Evolutionary conservation across 2,888 invertebrate genomes (phyloP).

Genomic region (Nudaria mundana): DNA sequence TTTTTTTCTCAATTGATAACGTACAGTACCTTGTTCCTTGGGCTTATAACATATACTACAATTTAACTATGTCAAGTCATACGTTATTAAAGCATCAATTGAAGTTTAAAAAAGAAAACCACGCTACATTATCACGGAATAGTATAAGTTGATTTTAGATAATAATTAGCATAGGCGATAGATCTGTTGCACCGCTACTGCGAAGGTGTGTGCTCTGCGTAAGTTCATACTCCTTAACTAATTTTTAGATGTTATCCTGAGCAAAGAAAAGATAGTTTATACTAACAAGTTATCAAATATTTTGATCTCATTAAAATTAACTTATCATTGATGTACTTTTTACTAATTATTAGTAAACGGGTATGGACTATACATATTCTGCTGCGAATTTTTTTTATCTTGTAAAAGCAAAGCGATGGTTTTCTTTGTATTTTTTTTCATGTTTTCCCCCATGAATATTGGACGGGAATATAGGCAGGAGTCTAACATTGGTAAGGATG

Average conservation of each 20-base stretch:
- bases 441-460: conserved; percentile 22
- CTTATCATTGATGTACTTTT: background rate
- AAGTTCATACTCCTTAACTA: conserved; percentile 48
- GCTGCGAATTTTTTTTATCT: conserved; percentile 43
- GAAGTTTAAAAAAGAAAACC: too few relatives aligned
- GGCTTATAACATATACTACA: too few relatives aligned
- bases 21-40: too few relatives aligned
- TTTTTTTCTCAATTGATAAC: conserved; percentile 44
- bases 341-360: conserved; percentile 9
- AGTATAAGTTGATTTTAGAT: conserved; percentile 62
- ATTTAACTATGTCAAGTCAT: too few relatives aligned
- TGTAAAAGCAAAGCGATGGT: conserved; percentile 44
- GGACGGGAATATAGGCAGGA: conserved; percentile 24
- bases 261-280: too few relatives aligned
- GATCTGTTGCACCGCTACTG: conserved; percentile 72
- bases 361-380: conserved; percentile 30
- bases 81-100: too few relatives aligned
- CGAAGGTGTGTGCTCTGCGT: conserved; percentile 64
- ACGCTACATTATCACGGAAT: conserved; percentile 29
- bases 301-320: background rate
- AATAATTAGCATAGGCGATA: conserved; percentile 66
- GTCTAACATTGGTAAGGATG: conserved; percentile 15
- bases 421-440: conserved; percentile 27
- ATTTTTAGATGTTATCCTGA: too few relatives aligned
- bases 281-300: too few relatives aligned